Evolutionary conservation across 2,797 vertebrate species (phyloP).

Genomic region (Pelodytes ibericus): DNA sequence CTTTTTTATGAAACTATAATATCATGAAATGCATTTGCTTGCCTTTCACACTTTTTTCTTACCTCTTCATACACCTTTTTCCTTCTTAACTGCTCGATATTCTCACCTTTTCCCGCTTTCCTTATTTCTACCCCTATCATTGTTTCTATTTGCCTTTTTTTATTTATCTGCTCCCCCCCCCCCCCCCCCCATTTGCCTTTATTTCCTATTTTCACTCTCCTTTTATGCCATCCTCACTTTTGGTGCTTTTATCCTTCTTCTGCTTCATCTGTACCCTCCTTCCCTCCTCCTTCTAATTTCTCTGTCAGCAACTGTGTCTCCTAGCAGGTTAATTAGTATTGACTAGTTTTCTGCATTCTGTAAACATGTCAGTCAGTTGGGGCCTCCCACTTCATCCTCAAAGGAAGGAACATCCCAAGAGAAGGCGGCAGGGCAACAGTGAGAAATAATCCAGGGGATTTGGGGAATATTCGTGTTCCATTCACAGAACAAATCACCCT

Average conservation of each 20-base stretch:
- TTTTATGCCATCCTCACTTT: background rate
- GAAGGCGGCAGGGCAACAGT: constrained; percentile 46
- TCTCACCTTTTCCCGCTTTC: no score
- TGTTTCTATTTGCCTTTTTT: background rate
- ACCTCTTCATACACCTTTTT: background rate
- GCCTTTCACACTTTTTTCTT: no score
- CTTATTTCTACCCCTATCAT: background rate
- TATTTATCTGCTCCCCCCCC: background rate
- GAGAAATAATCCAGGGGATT: constrained; percentile 43
- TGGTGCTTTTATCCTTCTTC: background rate
- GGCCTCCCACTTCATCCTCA: constrained; percentile 46
- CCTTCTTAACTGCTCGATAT: no score
- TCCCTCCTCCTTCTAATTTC: constrained; percentile 21
- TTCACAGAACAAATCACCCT: constrained; percentile 25
- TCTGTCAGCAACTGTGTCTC: constrained; percentile 54
- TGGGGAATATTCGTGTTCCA: constrained; percentile 38
- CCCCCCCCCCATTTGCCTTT: no score
- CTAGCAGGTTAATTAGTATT: constrained; percentile 55
- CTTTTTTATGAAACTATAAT: no score
- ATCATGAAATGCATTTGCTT: no score
- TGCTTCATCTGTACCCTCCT: background rate
- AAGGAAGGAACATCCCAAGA: constrained; percentile 47
- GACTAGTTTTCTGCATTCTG: constrained; percentile 55
- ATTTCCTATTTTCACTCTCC: background rate
- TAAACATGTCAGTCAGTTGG: constrained; percentile 52